Conservation (phyloP, 2,113 vertebrate genomes). For the Cygnus atratus region DNA sequence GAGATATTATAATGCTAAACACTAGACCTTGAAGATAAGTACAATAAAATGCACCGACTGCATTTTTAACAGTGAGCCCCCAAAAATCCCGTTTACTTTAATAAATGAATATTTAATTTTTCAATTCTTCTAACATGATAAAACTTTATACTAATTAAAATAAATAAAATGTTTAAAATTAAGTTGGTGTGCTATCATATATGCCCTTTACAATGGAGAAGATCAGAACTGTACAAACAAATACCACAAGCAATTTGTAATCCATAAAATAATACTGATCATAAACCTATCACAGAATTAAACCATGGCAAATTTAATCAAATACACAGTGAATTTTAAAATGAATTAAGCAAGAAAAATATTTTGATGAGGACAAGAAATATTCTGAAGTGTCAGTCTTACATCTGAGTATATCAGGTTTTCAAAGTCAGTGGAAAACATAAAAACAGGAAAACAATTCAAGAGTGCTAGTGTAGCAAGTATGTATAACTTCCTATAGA, state of each 20-base stretch:
- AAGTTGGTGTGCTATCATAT: conserved; percentile 64
- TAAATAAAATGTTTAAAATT: conserved; percentile 78
- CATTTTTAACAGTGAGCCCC: conserved; percentile 53
- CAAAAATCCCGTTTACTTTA: conserved; percentile 61
- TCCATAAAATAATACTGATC: conserved; percentile 72
- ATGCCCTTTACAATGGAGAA: conserved; percentile 64
- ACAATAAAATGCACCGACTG: conserved; percentile 62
- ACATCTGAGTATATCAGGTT: background rate
- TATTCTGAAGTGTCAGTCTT: background rate
- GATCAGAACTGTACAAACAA: conserved; percentile 62
- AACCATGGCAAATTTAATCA: conserved; percentile 57
- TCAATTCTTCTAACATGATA: conserved; percentile 59
- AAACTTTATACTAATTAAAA: conserved; percentile 72
- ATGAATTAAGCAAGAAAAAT: conserved; percentile 35
- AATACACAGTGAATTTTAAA: conserved; percentile 43
- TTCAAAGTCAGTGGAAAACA: background rate
- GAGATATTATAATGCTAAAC: conserved; percentile 60
- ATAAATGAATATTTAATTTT: conserved; percentile 62
- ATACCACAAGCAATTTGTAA: conserved; percentile 51
- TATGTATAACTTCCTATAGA: conserved; percentile 5
- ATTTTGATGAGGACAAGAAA: conserved; percentile 29
- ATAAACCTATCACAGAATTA: conserved; percentile 56
- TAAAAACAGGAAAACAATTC: background rate
- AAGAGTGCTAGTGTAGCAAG: background rate
- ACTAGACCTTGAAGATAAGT: conserved; percentile 58